Conservation (phyloP, 2,888 invertebrate genomes). For the Aphelenchoides bicaudatus region DNA sequence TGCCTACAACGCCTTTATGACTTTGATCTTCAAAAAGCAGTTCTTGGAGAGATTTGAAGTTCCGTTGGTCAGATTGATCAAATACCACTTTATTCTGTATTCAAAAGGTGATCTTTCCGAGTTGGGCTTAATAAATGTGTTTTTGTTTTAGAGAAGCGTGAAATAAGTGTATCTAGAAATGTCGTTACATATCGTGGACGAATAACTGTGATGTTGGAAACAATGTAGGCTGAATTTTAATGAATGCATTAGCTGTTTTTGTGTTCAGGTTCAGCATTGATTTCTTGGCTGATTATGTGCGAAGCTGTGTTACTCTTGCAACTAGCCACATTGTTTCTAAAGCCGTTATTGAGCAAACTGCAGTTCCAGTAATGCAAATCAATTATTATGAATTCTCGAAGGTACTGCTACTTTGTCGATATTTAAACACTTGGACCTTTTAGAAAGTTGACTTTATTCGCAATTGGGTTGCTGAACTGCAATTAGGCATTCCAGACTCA, state of each 20-base stretch:
- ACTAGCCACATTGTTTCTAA: not conserved
- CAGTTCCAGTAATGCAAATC: too few relatives aligned
- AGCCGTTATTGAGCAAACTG: not conserved
- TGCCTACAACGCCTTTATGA: not conserved
- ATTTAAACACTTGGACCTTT: too few relatives aligned
- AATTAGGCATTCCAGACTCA: too few relatives aligned
- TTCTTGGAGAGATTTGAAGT: not conserved
- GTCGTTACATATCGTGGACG: not conserved
- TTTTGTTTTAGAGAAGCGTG: not conserved
- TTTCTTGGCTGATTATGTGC: not conserved
- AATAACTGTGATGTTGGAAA: not conserved
- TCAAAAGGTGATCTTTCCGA: not conserved
- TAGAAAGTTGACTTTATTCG: too few relatives aligned
- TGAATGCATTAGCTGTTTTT: not conserved
- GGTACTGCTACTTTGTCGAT: too few relatives aligned
- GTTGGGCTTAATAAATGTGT: too few relatives aligned
- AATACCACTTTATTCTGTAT: slow-evolving; percentile 2
- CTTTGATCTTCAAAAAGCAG: not conserved
- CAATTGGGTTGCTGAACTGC: too few relatives aligned
- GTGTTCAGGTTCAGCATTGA: not conserved
- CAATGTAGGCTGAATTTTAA: not conserved
- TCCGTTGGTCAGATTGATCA: not conserved
- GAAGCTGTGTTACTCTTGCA: slow-evolving; percentile 1
- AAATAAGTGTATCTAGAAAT: not conserved
- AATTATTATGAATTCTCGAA: too few relatives aligned